Conservation (phyloP, 1,140 invertebrate genomes). For the Luehdorfia chinensis region DNA sequence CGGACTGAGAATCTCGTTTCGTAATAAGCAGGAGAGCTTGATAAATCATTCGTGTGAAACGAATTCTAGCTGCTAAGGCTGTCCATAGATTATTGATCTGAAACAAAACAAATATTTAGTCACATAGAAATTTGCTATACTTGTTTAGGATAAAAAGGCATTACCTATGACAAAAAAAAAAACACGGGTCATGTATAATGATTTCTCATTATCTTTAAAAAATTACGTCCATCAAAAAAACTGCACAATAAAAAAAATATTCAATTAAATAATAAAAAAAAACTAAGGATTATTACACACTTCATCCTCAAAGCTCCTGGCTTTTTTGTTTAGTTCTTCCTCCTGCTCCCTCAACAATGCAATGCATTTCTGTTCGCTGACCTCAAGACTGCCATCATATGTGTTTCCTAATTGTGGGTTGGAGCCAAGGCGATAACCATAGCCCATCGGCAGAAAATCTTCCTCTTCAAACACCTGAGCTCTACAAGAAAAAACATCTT, state of each 20-base stretch:
- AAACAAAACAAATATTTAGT: too few relatives aligned
- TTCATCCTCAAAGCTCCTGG: slow-evolving; percentile 79
- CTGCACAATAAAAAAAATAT: not conserved
- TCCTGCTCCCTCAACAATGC: slow-evolving; percentile 94
- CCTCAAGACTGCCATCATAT: slow-evolving; percentile 80
- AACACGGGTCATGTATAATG: too few relatives aligned
- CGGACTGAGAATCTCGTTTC: slow-evolving; percentile 71
- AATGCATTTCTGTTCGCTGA: slow-evolving; percentile 89
- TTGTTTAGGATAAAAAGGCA: too few relatives aligned
- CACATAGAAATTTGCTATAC: not conserved
- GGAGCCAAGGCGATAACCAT: slow-evolving; percentile 91
- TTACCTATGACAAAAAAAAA: too few relatives aligned
- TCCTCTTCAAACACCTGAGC: slow-evolving; percentile 96
- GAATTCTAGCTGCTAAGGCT: slow-evolving; percentile 88
- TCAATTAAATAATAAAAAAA: not conserved
- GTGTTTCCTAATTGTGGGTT: slow-evolving; percentile 66
- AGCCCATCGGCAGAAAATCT: slow-evolving; percentile 96
- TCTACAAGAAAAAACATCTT: slow-evolving; percentile 50
- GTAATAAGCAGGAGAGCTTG: slow-evolving; percentile 85
- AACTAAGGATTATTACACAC: slow-evolving; percentile 35
- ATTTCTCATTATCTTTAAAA: too few relatives aligned
- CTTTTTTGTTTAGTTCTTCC: slow-evolving; percentile 90
- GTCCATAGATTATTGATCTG: slow-evolving; percentile 69
- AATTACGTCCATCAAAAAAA: not conserved
- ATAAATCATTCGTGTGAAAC: slow-evolving; percentile 91